Percentiles rank a stretch among this genome's conserved stretches.
phyloP scores from a whole-genome alignment of 2,888 invertebrate genomes.

The Metallyticus violacea region DNA sequence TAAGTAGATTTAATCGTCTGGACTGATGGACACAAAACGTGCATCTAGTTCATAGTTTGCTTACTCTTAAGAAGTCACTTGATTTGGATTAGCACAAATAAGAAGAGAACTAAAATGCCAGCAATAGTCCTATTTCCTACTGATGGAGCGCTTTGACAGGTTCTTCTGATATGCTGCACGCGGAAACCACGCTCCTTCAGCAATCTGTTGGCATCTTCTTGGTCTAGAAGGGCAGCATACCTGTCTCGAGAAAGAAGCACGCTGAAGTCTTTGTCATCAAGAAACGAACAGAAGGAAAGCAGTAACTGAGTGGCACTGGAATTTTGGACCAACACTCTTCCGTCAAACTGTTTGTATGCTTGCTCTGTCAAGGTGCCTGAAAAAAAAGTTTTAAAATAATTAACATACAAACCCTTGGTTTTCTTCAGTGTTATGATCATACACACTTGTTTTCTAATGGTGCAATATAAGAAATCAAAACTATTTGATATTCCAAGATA shows the following conservation, averaged over 20 bases:
- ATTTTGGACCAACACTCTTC: slow-evolving; percentile 72
- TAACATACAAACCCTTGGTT: too few species aligned
- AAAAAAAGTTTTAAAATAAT: too few species aligned
- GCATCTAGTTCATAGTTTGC: too few species aligned
- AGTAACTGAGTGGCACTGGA: slow-evolving; percentile 75
- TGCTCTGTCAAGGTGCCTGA: slow-evolving; percentile 45
- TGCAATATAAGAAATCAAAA: too few species aligned
- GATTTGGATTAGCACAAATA: background rate
- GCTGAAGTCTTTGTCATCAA: background rate
- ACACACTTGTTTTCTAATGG: too few species aligned
- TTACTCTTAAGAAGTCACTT: too few species aligned
- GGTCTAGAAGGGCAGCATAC: background rate
- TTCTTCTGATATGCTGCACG: background rate
- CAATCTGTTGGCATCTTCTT: background rate
- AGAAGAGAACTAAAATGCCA: background rate
- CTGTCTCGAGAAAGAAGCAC: background rate
- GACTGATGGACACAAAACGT: background rate
- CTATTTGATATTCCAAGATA: too few species aligned
- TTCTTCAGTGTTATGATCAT: too few species aligned
- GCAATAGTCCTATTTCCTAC: background rate
- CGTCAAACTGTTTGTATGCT: slow-evolving; percentile 64
- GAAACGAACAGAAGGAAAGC: slow-evolving; percentile 65
- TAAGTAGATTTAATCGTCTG: background rate
- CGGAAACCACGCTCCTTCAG: background rate
- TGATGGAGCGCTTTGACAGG: background rate